phyloP scores from a whole-genome alignment of 1,140 invertebrate genomes.

The Brachionus plicatilis region DNA sequence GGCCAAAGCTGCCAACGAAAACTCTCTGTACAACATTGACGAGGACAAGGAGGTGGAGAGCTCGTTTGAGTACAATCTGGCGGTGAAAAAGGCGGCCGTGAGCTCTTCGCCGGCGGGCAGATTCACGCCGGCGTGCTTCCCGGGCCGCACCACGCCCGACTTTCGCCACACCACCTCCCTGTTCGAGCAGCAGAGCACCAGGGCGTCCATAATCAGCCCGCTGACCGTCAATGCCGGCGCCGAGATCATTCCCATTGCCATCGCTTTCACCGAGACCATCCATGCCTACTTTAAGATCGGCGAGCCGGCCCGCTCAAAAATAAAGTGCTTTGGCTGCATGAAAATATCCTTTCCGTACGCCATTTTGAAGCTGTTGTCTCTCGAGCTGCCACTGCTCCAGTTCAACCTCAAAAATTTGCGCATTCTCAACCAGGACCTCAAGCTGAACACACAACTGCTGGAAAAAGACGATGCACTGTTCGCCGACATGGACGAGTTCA shows the following conservation, averaged over 20 bases:
- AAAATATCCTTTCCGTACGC: conserved; percentile 30
- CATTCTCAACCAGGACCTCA: neutral
- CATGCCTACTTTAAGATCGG: conserved; percentile 34
- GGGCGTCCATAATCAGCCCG: conserved; percentile 31
- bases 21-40: conserved; percentile 38
- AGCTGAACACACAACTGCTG: conserved; percentile 8
- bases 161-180: conserved; percentile 22
- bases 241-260: conserved; percentile 25
- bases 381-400: neutral
- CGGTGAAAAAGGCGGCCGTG: neutral
- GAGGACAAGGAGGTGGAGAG: conserved; percentile 37
- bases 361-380: neutral
- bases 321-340: conserved; percentile 32
- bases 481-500: neutral
- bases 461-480: neutral
- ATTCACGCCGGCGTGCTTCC: conserved; percentile 29
- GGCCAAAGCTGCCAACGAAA: conserved; percentile 10
- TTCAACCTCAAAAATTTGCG: conserved; percentile 16
- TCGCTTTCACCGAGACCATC: conserved; percentile 30
- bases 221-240: neutral
- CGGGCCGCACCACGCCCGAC: conserved; percentile 14
- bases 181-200: conserved; percentile 16
- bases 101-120: neutral
- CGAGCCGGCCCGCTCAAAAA: neutral
- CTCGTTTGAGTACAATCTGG: conserved; percentile 18